Conservation (phyloP, 2,797 vertebrate species). For the Epinephelus awoara region DNA sequence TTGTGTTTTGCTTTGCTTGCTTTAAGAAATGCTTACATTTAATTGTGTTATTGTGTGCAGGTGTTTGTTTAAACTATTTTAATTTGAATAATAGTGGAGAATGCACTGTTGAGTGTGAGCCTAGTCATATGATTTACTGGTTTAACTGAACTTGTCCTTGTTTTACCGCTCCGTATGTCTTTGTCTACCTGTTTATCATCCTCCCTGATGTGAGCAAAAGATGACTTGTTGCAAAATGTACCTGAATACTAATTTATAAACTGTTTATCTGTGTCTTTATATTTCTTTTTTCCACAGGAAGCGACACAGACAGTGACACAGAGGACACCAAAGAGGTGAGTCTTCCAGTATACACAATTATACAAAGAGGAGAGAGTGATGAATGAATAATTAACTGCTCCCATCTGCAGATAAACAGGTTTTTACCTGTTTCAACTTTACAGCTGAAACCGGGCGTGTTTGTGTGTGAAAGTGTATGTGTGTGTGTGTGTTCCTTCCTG, state of each 20-base stretch:
- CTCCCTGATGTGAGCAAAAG: background rate
- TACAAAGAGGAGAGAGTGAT: constrained; percentile 15
- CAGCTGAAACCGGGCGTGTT: constrained; percentile 13
- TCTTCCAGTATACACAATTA: background rate
- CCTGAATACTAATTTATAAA: background rate
- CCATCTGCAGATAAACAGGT: constrained; percentile 60
- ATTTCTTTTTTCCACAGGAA: constrained; percentile 85
- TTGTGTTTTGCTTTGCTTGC: too few species aligned
- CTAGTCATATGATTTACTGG: background rate
- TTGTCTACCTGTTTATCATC: background rate
- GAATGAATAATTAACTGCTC: constrained; percentile 60
- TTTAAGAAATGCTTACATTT: background rate
- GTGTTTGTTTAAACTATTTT: background rate
- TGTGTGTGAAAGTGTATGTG: constrained; percentile 18
- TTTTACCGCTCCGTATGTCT: background rate
- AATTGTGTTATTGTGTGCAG: background rate
- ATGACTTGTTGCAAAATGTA: background rate
- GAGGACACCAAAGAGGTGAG: constrained; percentile 91
- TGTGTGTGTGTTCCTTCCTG: constrained; percentile 57
- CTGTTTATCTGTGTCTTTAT: constrained; percentile 17
- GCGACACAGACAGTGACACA: constrained; percentile 94
- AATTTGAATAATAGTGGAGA: background rate
- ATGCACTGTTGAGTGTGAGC: background rate
- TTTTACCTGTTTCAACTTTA: constrained; percentile 56
- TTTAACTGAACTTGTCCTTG: background rate